Evolutionary conservation across 2,888 invertebrate species (phyloP), one percentile per base, ranked within the genome.

Genomic region (Sycophila texana): DNA sequence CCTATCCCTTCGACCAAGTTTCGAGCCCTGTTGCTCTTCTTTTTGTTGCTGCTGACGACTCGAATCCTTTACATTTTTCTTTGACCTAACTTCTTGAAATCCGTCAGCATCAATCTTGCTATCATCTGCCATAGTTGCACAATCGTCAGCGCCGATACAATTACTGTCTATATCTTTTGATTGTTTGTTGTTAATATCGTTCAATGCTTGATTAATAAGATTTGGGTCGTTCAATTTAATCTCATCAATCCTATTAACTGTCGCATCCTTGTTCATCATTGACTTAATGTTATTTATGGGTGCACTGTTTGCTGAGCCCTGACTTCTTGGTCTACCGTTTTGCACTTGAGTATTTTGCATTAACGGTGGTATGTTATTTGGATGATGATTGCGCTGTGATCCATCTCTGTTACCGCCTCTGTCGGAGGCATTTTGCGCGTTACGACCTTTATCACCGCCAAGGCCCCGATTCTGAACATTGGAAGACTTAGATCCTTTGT

Each of bases 11-110:
- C 85, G 85, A n/a, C 86, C 74, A 2, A 86, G 84, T 74, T 87
- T 87, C 12, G 86, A 84, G 16, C 71, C 83, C 49, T 73, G 78
- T 84, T 82, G 72, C 22, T 86, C 89, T n/a, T 88, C 91, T 82
- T 88, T 91, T 81, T 90, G 82, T 73, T 90, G 82, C 67, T 85
- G 90, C 88, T 85, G 91, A 87, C 85, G 91, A 87, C 85, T 92
- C 0, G 92, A 88, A 73, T 94, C 95, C 85, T 95, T 95, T 0
- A 93, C 93, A 84, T 92, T 93, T 88, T 96, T 96, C 89, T 95
- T 95, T 75, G 95, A 96, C 79, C 95, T 93, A 10, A 96, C 97
- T 89, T 97, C 96, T 90, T 96, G 96, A 90, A 97, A 96, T 68
- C 95, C 96, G 86, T 94, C 94, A 74, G 94, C 93, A 77, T 94